These are phyloP conservation scores for Drosophila kurseongensis DNA, from an alignment of 1,140 invertebrate species.

Conservation along the genomic window DNA sequence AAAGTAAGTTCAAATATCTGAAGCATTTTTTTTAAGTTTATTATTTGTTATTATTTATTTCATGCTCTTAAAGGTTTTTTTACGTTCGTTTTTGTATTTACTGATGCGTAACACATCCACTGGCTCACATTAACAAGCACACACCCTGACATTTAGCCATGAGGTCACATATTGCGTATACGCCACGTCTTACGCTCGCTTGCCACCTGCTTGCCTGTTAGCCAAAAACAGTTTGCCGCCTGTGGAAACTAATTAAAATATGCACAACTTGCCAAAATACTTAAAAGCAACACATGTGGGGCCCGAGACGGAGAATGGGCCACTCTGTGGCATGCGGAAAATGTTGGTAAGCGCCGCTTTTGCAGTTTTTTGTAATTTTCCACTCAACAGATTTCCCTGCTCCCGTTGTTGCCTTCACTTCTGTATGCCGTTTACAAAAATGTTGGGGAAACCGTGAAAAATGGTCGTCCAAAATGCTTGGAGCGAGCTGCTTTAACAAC, in stretches of 20 bases:
- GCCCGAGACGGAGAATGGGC: constrained; percentile 11
- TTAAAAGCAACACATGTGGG: constrained; percentile 53
- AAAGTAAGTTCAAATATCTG: no score
- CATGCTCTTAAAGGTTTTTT: neutral
- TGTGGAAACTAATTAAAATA: constrained; percentile 77
- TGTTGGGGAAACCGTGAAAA: constrained; percentile 11
- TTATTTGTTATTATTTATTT: no score
- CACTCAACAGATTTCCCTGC: constrained; percentile 67
- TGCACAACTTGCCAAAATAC: constrained; percentile 79
- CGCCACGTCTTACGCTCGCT: constrained; percentile 34
- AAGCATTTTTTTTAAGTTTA: no score
- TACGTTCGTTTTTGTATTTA: neutral
- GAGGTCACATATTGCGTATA: constrained; percentile 57
- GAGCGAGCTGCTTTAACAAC: constrained; percentile 46
- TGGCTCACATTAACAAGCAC: constrained; percentile 12
- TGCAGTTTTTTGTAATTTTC: constrained; percentile 80
- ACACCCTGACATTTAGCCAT: constrained; percentile 1
- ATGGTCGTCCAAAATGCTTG: constrained; percentile 25
- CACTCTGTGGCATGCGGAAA: constrained; percentile 45
- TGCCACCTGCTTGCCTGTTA: constrained; percentile 46
- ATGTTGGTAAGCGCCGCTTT: constrained; percentile 64
- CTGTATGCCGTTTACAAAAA: constrained; percentile 32
- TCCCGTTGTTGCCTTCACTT: constrained; percentile 11
- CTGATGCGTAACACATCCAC: constrained; percentile 4
- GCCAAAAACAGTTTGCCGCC: constrained; percentile 47